These are phyloP conservation scores for Columba guinea DNA, from an alignment of 2,797 vertebrate genomes.

Conservation along the genomic window DNA sequence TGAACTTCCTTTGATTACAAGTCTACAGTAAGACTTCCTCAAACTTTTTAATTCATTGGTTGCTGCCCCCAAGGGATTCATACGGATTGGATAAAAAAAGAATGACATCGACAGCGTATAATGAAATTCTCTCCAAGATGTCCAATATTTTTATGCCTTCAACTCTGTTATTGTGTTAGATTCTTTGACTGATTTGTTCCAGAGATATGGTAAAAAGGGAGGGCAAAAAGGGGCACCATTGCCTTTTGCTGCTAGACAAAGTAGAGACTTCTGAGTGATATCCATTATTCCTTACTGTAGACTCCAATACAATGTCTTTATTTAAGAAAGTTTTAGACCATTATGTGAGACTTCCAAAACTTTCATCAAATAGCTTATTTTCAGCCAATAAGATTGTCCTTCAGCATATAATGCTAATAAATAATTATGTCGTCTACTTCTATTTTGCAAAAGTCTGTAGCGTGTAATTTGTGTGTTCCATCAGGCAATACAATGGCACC, in stretches of 20 bases:
- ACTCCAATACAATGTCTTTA: constrained; percentile 55
- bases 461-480: neutral
- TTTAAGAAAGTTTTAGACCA: constrained; percentile 52
- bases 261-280: constrained; percentile 44
- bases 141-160: constrained; percentile 59
- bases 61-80: constrained; percentile 51
- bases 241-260: constrained; percentile 58
- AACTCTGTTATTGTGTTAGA: constrained; percentile 57
- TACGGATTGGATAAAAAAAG: constrained; percentile 56
- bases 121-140: constrained; percentile 37
- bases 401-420: constrained; percentile 19
- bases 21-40: constrained; percentile 14
- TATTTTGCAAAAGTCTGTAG: neutral
- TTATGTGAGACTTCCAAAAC: constrained; percentile 48
- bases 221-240: constrained; percentile 58
- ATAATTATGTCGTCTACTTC: constrained; percentile 21
- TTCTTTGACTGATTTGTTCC: constrained; percentile 60
- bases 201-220: constrained; percentile 62
- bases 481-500: neutral
- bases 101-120: constrained; percentile 49
- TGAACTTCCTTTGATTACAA: constrained; percentile 57
- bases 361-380: constrained; percentile 29
- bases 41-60: constrained; percentile 60
- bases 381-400: neutral
- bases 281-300: constrained; percentile 56